Conservation (phyloP, 2,113 vertebrate species). For the Formicarius rufipectus region DNA sequence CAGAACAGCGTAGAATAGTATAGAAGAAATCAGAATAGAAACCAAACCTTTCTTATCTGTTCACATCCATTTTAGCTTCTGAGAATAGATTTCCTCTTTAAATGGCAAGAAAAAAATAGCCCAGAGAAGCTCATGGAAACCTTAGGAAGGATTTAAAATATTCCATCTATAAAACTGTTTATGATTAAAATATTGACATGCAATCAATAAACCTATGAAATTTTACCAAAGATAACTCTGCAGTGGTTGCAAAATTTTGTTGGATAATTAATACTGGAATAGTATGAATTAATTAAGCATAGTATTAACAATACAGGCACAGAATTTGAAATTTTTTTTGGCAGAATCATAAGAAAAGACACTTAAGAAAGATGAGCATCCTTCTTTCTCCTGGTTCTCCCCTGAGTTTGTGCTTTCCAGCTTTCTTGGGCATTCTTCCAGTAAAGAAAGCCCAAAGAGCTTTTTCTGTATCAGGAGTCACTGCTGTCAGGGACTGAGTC, state of each 20-base stretch:
- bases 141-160: background rate
- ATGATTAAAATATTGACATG: constrained; percentile 1
- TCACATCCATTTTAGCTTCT: background rate
- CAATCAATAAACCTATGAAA: constrained; percentile 38
- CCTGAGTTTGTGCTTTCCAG: background rate
- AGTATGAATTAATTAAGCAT: background rate
- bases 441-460: background rate
- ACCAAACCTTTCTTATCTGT: background rate
- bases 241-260: background rate
- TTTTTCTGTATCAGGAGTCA: background rate
- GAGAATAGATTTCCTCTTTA: background rate
- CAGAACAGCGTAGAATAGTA: background rate
- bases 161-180: constrained; percentile 6
- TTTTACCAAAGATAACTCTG: background rate
- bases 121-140: background rate
- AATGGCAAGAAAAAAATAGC: background rate
- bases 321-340: background rate
- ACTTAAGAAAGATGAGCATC: background rate
- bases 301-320: background rate
- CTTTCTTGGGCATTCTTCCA: background rate
- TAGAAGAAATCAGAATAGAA: background rate
- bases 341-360: background rate
- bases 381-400: background rate
- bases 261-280: constrained; percentile 9
- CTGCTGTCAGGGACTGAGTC: background rate